Conservation (phyloP, 1,140 invertebrate genomes). For the Drosophila guanche region DNA sequence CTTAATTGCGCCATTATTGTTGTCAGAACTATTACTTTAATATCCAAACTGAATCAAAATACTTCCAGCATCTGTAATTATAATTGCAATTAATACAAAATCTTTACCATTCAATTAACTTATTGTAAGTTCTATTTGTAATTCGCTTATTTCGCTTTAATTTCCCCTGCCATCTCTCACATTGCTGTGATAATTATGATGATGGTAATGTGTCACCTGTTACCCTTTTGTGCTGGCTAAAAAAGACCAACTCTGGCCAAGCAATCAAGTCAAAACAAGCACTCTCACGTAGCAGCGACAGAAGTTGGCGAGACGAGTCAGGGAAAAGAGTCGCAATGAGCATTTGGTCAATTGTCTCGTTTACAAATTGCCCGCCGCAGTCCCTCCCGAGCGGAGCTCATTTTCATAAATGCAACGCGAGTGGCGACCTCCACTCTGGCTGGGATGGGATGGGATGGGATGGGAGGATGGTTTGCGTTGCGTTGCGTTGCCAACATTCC, state of each 20-base stretch:
- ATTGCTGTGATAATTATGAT: conserved; percentile 14
- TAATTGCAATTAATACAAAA: too few relatives aligned
- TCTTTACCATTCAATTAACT: too few relatives aligned
- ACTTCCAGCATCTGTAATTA: too few relatives aligned
- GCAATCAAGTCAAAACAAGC: conserved; percentile 51
- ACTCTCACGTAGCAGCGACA: not conserved
- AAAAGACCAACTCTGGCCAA: conserved; percentile 23
- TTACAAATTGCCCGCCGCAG: conserved; percentile 67
- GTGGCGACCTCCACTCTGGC: conserved; percentile 10
- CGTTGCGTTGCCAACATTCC: conserved; percentile 31
- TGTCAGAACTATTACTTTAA: too few relatives aligned
- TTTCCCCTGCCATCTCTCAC: too few relatives aligned
- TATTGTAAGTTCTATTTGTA: too few relatives aligned
- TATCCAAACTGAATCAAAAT: too few relatives aligned
- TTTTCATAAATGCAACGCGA: conserved; percentile 74
- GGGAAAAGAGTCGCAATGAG: conserved; percentile 14
- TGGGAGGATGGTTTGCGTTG: conserved; percentile 3
- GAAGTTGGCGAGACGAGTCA: not conserved
- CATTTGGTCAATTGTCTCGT: conserved; percentile 78
- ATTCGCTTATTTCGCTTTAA: too few relatives aligned
- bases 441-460: too few relatives aligned
- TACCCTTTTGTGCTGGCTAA: conserved; percentile 15
- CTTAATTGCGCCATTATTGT: too few relatives aligned
- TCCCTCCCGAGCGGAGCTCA: conserved; percentile 51
- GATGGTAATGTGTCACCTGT: conserved; percentile 30